A percentile compares a stretch with the other conserved stretches of the same genome.
These are phyloP conservation scores for Apis laboriosa DNA, from an alignment of 1,140 invertebrate genomes.

Conservation along the genomic window DNA sequence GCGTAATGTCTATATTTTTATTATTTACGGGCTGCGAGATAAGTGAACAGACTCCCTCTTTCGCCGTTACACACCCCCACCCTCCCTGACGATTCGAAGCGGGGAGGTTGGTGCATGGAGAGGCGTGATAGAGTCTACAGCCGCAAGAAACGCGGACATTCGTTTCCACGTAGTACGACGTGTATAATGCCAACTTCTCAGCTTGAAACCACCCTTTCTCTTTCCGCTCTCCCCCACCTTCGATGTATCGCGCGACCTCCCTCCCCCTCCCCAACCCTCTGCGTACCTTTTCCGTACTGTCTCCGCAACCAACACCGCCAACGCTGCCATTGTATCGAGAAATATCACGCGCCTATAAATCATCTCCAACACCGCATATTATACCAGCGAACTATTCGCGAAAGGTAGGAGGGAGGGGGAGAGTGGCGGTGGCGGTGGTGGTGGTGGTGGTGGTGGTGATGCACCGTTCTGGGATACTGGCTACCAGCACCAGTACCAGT, in stretches of 20 bases:
- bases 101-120: constrained; percentile 60
- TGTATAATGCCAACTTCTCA: constrained; percentile 69
- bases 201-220: constrained; percentile 54
- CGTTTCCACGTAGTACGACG: constrained; percentile 66
- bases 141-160: constrained; percentile 73
- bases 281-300: constrained; percentile 45
- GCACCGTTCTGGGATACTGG: constrained; percentile 28
- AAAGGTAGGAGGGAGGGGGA: constrained; percentile 29
- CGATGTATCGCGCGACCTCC: too few species aligned
- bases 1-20: constrained; percentile 77
- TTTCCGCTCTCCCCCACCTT: not conserved
- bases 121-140: constrained; percentile 69
- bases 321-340: constrained; percentile 70
- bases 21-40: constrained; percentile 75
- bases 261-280: constrained; percentile 4
- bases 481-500: constrained; percentile 1
- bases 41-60: constrained; percentile 68
- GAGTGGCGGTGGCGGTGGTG: not conserved
- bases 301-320: constrained; percentile 45
- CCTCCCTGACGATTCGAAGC: constrained; percentile 42
- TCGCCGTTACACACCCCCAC: constrained; percentile 17
- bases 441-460: not conserved
- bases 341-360: constrained; percentile 75
- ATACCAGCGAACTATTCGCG: constrained; percentile 69
- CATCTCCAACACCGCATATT: constrained; percentile 70